Evolutionary conservation across 1,140 invertebrate genomes (phyloP).

Genomic region (Platyura marginata): DNA sequence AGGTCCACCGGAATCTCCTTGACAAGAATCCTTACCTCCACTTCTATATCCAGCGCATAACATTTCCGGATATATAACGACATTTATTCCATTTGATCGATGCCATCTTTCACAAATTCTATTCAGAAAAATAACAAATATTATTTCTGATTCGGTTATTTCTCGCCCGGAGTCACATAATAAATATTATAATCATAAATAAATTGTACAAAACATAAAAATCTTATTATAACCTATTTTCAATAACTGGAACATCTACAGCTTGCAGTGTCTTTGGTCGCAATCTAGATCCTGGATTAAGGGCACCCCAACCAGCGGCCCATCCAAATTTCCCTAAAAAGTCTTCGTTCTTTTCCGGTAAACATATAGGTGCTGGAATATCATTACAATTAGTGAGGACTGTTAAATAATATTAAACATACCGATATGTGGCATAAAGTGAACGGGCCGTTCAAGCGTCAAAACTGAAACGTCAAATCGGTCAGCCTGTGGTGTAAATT

Average conservation of each 20-base stretch:
- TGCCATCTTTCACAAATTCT: slow-evolving; percentile 66
- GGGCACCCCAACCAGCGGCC: slow-evolving; percentile 85
- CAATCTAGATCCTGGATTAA: slow-evolving; percentile 68
- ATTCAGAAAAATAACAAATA: slow-evolving; percentile 14
- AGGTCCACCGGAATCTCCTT: slow-evolving; percentile 78
- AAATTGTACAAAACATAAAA: neutral
- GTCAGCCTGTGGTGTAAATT: slow-evolving; percentile 82
- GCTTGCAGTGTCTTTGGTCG: slow-evolving; percentile 80
- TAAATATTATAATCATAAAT: too few relatives aligned
- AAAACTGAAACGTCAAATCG: slow-evolving; percentile 85
- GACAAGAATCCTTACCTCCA: slow-evolving; percentile 38
- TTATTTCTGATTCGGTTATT: too few relatives aligned
- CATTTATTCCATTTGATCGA: slow-evolving; percentile 69
- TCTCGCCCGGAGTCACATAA: too few relatives aligned
- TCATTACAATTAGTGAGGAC: too few relatives aligned
- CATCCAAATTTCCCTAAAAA: slow-evolving; percentile 80
- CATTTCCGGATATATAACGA: slow-evolving; percentile 92
- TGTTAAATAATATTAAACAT: slow-evolving; percentile 7
- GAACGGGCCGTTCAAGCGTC: slow-evolving; percentile 68
- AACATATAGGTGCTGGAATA: slow-evolving; percentile 61
- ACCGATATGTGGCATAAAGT: slow-evolving; percentile 77
- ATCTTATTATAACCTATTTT: slow-evolving; percentile 37
- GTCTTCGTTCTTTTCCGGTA: slow-evolving; percentile 77
- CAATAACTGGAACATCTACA: slow-evolving; percentile 80
- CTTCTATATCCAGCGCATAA: slow-evolving; percentile 86